A percentile compares a stretch with the other conserved stretches of the same genome.
Conservation (phyloP, 2,888 invertebrate genomes). For the Andrena fulva region DNA sequence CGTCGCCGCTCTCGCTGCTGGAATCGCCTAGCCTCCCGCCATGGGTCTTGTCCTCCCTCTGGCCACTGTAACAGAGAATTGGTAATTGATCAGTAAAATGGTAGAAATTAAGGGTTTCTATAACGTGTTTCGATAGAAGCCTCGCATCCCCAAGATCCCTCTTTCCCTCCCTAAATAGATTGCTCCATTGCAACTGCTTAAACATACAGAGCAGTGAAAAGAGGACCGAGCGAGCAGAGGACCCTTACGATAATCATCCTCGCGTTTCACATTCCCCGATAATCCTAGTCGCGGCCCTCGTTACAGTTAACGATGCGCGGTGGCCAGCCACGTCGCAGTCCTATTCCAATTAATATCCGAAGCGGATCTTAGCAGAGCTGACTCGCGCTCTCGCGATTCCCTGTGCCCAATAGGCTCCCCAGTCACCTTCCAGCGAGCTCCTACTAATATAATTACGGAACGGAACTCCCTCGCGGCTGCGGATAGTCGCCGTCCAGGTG, state of each 20-base stretch:
- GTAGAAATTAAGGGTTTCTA: not conserved
- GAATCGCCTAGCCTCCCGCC: slow-evolving; percentile 80
- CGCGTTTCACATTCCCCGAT: not conserved
- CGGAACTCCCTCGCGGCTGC: slow-evolving; percentile 12
- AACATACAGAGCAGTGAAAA: too few species aligned
- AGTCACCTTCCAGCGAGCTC: slow-evolving; percentile 9
- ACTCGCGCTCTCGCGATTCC: slow-evolving; percentile 14
- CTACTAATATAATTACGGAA: slow-evolving; percentile 43
- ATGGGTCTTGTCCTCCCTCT: slow-evolving; percentile 82
- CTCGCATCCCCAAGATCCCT: too few species aligned
- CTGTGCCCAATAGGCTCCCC: slow-evolving; percentile 24
- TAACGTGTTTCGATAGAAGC: too few species aligned
- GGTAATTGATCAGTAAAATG: not conserved
- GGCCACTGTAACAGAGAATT: slow-evolving; percentile 76
- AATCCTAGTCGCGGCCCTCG: slow-evolving; percentile 1
- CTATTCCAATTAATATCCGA: slow-evolving; percentile 40
- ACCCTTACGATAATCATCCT: not conserved
- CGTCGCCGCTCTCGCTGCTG: slow-evolving; percentile 83
- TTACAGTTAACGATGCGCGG: slow-evolving; percentile 16
- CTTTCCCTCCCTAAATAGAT: too few species aligned
- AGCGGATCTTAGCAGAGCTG: not conserved
- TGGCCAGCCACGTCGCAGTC: not conserved
- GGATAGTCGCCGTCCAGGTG: slow-evolving; percentile 11
- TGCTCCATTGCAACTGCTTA: too few species aligned
- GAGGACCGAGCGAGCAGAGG: too few species aligned